phyloP scores from a whole-genome alignment of 2,113 vertebrate species.

The Neopipo cinnamomea region DNA sequence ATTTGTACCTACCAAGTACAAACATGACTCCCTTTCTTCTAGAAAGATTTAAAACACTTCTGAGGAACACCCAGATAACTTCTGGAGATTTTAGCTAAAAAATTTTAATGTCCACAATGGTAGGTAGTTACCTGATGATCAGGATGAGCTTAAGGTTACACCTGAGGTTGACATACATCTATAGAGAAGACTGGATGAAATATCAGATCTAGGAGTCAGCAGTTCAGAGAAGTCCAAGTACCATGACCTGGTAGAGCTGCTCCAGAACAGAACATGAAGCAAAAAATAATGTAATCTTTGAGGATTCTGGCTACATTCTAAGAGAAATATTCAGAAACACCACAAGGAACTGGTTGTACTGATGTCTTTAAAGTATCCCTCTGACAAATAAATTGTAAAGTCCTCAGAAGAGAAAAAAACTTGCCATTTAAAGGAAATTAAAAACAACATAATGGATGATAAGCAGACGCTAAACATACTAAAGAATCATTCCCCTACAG shows the following conservation, averaged over 20 bases:
- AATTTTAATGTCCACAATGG: not conserved
- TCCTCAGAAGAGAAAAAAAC: not conserved
- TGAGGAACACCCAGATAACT: not conserved
- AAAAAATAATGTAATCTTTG: not conserved
- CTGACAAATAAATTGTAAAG: not conserved
- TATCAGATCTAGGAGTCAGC: not conserved
- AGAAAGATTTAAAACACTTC: not conserved
- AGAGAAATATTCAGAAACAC: not conserved
- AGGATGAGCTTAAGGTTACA: not conserved
- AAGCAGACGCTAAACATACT: not conserved
- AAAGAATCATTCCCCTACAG: not conserved
- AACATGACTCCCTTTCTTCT: not conserved
- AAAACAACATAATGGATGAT: not conserved
- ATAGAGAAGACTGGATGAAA: not conserved
- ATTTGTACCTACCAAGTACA: not conserved
- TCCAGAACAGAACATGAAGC: not conserved
- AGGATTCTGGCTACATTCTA: not conserved
- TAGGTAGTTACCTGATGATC: not conserved
- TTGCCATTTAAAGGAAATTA: not conserved
- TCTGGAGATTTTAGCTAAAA: not conserved
- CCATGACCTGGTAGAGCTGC: not conserved
- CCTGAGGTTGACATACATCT: not conserved
- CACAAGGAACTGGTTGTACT: not conserved
- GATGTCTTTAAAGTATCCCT: not conserved
- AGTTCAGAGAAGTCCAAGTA: not conserved